phyloP scores from a whole-genome alignment of 2,113 vertebrate genomes.

The Ophiodon elongatus region DNA sequence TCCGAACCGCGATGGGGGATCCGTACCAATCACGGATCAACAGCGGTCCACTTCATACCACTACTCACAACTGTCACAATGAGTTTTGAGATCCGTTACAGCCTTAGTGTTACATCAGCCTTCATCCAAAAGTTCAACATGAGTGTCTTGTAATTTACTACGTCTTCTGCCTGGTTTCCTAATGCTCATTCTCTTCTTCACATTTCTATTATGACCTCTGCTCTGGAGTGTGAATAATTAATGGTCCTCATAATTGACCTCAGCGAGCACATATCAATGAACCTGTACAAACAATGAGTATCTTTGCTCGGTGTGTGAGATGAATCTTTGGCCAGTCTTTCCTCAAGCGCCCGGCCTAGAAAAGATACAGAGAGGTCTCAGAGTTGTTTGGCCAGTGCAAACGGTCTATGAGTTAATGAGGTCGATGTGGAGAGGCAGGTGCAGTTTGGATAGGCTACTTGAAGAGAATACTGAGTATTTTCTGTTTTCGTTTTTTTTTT shows the following conservation, averaged over 20 bases:
- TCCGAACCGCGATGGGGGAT: too few relatives aligned
- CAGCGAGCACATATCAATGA: conserved; percentile 29
- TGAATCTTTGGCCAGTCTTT: conserved; percentile 69
- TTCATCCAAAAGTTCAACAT: neutral
- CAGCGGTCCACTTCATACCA: too few relatives aligned
- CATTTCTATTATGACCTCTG: conserved; percentile 30
- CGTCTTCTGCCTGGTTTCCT: conserved; percentile 16
- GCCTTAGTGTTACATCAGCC: neutral
- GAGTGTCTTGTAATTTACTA: neutral
- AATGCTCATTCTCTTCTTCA: conserved; percentile 37
- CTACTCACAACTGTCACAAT: too few relatives aligned
- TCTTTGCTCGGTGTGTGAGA: conserved; percentile 48
- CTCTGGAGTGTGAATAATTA: conserved; percentile 55
- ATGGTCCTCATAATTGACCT: conserved; percentile 59
- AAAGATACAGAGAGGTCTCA: conserved; percentile 78
- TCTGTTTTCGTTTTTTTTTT: conserved; percentile 42
- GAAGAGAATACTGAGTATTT: conserved; percentile 83
- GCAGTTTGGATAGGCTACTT: conserved; percentile 71
- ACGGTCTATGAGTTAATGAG: conserved; percentile 82
- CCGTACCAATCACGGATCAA: too few relatives aligned
- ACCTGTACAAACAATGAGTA: conserved; percentile 64
- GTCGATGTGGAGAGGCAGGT: conserved; percentile 83
- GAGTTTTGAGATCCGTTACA: neutral
- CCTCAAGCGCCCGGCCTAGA: conserved; percentile 62
- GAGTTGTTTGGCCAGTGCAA: conserved; percentile 80